Evolutionary conservation across 2,113 vertebrate species (phyloP).

Genomic region (Tetrao urogallus): DNA sequence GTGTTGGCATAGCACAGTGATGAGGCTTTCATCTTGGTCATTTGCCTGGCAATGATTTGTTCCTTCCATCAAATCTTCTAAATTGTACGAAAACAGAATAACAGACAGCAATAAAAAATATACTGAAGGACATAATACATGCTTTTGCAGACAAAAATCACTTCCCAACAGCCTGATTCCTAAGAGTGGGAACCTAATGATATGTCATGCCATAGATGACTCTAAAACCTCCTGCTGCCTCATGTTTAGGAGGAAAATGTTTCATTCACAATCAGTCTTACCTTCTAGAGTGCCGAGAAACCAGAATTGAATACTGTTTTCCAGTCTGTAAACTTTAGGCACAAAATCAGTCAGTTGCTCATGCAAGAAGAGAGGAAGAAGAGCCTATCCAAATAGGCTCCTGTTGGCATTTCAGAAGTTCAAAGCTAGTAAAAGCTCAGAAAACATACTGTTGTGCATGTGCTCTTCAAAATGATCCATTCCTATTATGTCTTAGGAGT

Average conservation of each 20-base stretch:
- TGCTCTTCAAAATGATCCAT: not conserved
- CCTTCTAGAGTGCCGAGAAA: not conserved
- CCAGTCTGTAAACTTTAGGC: not conserved
- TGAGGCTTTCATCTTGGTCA: slow-evolving; percentile 39
- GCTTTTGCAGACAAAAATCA: slow-evolving; percentile 8
- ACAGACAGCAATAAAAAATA: slow-evolving; percentile 20
- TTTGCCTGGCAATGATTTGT: slow-evolving; percentile 26
- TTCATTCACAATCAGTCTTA: not conserved
- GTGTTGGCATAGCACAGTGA: not conserved
- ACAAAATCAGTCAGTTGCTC: not conserved
- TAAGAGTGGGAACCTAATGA: not conserved
- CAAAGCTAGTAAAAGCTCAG: not conserved
- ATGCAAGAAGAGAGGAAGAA: not conserved
- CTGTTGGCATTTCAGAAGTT: not conserved
- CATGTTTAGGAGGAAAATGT: not conserved
- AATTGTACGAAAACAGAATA: slow-evolving; percentile 22
- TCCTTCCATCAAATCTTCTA: slow-evolving; percentile 16
- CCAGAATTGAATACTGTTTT: not conserved
- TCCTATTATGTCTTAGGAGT: not conserved
- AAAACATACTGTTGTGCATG: not conserved
- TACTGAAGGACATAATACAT: not conserved
- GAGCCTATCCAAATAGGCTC: not conserved
- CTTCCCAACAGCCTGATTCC: not conserved
- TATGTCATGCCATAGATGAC: not conserved
- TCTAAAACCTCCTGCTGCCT: not conserved